Evolutionary conservation across 2,113 vertebrate species (phyloP).

Genomic region (Pterophyllum scalare): DNA sequence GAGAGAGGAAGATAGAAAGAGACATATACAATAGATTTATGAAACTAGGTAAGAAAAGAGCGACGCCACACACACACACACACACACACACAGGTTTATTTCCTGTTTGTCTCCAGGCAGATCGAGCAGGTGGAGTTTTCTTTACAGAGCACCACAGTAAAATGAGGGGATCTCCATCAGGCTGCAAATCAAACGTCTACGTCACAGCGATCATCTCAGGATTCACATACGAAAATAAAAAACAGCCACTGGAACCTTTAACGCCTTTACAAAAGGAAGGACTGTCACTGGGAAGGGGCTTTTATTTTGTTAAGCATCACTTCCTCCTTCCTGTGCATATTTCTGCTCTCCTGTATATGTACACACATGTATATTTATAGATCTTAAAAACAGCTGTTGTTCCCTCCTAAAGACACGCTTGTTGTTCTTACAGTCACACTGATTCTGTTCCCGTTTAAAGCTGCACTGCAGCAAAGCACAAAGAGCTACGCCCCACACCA

Average conservation of each 20-base stretch:
- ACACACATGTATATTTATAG: slow-evolving; percentile 51
- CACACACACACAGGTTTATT: slow-evolving; percentile 71
- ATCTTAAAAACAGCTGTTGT: background rate
- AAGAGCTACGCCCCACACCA: too few species aligned
- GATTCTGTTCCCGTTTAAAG: background rate
- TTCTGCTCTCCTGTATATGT: slow-evolving; percentile 61
- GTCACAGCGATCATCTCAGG: slow-evolving; percentile 85
- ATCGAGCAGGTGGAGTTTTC: slow-evolving; percentile 81
- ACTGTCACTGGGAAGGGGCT: background rate
- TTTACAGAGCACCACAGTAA: slow-evolving; percentile 90
- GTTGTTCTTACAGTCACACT: too few species aligned
- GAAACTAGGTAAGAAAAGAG: slow-evolving; percentile 1
- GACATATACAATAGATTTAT: background rate
- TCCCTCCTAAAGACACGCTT: background rate
- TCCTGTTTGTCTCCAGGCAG: slow-evolving; percentile 68
- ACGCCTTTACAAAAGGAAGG: slow-evolving; percentile 1
- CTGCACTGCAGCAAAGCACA: too few species aligned
- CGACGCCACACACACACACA: slow-evolving; percentile 78
- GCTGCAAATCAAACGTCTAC: slow-evolving; percentile 19
- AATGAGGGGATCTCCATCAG: slow-evolving; percentile 33
- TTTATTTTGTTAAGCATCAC: slow-evolving; percentile 67
- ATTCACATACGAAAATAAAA: slow-evolving; percentile 62
- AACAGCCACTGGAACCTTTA: background rate
- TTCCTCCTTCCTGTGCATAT: slow-evolving; percentile 56
- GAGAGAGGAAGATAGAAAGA: slow-evolving; percentile 69